phyloP scores from a whole-genome alignment of 2,888 invertebrate species.

The Oxystoma pomonae region DNA sequence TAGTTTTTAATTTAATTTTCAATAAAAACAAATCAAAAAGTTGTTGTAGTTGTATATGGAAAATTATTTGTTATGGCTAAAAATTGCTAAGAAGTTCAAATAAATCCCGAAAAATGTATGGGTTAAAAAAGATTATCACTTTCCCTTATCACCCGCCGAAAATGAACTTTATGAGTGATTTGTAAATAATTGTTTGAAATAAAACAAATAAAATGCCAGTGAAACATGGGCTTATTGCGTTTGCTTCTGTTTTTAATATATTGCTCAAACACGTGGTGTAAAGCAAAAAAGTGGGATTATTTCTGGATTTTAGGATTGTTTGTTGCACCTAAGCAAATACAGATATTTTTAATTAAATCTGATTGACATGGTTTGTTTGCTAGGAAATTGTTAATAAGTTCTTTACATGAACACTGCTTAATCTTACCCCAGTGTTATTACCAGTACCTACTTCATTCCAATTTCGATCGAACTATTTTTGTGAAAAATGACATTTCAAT shows the following conservation, averaged over 20 bases:
- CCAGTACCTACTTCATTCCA: no score
- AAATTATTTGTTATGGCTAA: neutral
- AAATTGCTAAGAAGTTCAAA: neutral
- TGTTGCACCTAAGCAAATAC: conserved; percentile 42
- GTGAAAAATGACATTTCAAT: no score
- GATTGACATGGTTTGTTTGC: conserved; percentile 11
- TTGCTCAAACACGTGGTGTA: neutral
- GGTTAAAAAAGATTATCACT: neutral
- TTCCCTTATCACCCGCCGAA: conserved; percentile 22
- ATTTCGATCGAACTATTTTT: no score
- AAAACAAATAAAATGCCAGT: conserved; percentile 40
- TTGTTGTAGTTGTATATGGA: no score
- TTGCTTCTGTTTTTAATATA: neutral
- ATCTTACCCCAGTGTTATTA: no score
- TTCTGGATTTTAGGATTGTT: conserved; percentile 1
- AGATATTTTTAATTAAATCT: conserved; percentile 43
- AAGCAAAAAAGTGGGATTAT: neutral
- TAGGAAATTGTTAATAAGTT: neutral
- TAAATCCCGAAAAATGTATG: neutral
- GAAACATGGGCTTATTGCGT: conserved; percentile 16
- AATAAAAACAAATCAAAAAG: no score
- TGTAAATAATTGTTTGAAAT: conserved; percentile 48
- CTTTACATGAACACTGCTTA: neutral
- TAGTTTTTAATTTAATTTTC: no score
- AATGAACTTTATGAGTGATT: conserved; percentile 47